Evolutionary conservation across 2,888 invertebrate genomes (phyloP).

Genomic region (Cheilosia vulpina): DNA sequence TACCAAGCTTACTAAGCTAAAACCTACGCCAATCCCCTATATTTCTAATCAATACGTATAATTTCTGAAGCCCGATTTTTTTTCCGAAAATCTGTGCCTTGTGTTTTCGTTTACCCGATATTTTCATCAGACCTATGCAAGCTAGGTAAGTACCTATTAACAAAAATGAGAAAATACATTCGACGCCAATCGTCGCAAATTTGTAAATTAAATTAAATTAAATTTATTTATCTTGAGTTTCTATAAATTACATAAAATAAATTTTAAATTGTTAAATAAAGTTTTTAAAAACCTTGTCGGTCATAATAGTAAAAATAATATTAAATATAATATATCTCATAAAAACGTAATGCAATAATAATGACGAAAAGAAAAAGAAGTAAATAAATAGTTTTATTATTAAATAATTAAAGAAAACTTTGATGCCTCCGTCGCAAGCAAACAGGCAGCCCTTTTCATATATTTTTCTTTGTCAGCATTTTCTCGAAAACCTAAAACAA

Average conservation of each 20-base stretch:
- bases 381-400: conserved; percentile 9
- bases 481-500: conserved; percentile 35
- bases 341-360: conserved; percentile 66
- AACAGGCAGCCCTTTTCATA: conserved; percentile 12
- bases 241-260: conserved; percentile 68
- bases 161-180: not conserved
- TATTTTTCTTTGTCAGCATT: not conserved
- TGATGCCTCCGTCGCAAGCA: conserved; percentile 21
- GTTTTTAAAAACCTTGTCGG: conserved; percentile 45
- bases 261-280: conserved; percentile 63
- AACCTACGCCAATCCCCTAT: too few species aligned
- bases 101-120: too few species aligned
- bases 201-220: conserved; percentile 52
- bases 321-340: conserved; percentile 58
- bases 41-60: too few species aligned
- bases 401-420: conserved; percentile 2
- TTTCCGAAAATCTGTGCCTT: too few species aligned
- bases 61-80: too few species aligned
- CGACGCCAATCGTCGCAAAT: not conserved
- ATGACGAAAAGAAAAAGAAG: conserved; percentile 29
- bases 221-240: conserved; percentile 66
- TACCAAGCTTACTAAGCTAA: too few species aligned
- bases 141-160: too few species aligned
- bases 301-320: conserved; percentile 55
- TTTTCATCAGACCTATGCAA: too few species aligned